Conservation (phyloP, 2,888 invertebrate genomes). For the Allophyes oxyacanthae region DNA sequence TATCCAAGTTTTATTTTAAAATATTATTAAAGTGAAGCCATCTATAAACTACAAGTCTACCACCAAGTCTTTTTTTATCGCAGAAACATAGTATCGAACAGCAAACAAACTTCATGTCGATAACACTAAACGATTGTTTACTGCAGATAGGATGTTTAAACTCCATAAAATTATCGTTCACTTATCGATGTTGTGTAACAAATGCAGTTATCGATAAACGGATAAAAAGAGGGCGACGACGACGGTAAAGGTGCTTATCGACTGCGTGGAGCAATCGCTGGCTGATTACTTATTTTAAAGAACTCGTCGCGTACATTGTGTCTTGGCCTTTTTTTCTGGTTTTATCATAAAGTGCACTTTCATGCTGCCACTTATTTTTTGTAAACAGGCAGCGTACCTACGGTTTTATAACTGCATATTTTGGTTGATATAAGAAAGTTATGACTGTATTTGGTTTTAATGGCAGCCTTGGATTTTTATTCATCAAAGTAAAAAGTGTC, state of each 20-base stretch:
- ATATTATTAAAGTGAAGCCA: slow-evolving; percentile 16
- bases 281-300: slow-evolving; percentile 47
- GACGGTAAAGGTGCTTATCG: slow-evolving; percentile 35
- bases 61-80: slow-evolving; percentile 29
- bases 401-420: slow-evolving; percentile 18
- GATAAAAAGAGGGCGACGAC: slow-evolving; percentile 47
- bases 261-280: slow-evolving; percentile 30
- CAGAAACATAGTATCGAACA: slow-evolving; percentile 29
- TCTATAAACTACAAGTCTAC: slow-evolving; percentile 2
- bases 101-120: slow-evolving; percentile 49
- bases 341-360: slow-evolving; percentile 31
- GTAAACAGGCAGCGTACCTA: neutral
- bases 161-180: slow-evolving; percentile 63
- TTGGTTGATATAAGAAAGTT: slow-evolving; percentile 1
- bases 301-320: slow-evolving; percentile 26
- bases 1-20: neutral
- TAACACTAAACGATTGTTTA: slow-evolving; percentile 55
- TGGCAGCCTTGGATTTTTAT: too few species aligned
- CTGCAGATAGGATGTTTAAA: slow-evolving; percentile 62
- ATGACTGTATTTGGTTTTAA: too few species aligned
- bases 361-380: slow-evolving; percentile 39
- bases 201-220: slow-evolving; percentile 61
- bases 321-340: slow-evolving; percentile 34
- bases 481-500: too few species aligned
- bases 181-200: slow-evolving; percentile 67